Evolutionary conservation across 2,797 vertebrate genomes (phyloP), one percentile per base, ranked within the genome.

Genomic region (Novumbra hubbsi): DNA sequence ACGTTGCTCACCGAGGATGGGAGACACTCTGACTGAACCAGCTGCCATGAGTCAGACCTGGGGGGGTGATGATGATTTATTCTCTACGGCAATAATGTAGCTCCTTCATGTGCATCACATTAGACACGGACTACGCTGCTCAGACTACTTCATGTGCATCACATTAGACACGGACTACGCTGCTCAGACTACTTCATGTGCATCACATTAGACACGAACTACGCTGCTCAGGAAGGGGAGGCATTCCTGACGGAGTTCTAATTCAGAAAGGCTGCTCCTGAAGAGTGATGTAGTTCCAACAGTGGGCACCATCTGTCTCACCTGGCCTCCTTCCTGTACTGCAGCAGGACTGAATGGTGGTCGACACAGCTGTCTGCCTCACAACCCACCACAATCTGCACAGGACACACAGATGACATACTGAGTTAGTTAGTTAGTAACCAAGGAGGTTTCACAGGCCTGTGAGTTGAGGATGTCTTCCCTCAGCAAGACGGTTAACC

Each of bases 291-390:
- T 45, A 4, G 41, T 45, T 7, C 32, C 32, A 34, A 34, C 32
- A 34, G 32, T 34, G 32, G 32, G 32, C 32, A 5, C 32, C 32
- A 7, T 16, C 63, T 67, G 28, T 80, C 86, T 87, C 87, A 98
- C 98, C 97, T 96, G 80, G 96, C 95, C 85, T 99, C 97, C 88
- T 98, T 99, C 12, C 96, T 96, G 84, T 97, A 99, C 86, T 99
- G 97, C 86, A 99, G 83, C 92, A 95, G 94, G 70, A 99, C 97
- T 2, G 98, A 97, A 85, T 99, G 97, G 79, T 95, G 95, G 79
- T 99, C 96, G 34, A 96, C 94, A 85, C 98, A 99, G 19, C 92
- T 94, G 86, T 94, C 95, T 63, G 94, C 94, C 88, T 99, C 97
- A 88, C 98, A 99, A 19, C 98, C 98, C 75, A 99, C 97, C 82